These are phyloP conservation scores for Antechinus flavipes DNA, from an alignment of 2,113 vertebrate species.

Conservation along the genomic window DNA sequence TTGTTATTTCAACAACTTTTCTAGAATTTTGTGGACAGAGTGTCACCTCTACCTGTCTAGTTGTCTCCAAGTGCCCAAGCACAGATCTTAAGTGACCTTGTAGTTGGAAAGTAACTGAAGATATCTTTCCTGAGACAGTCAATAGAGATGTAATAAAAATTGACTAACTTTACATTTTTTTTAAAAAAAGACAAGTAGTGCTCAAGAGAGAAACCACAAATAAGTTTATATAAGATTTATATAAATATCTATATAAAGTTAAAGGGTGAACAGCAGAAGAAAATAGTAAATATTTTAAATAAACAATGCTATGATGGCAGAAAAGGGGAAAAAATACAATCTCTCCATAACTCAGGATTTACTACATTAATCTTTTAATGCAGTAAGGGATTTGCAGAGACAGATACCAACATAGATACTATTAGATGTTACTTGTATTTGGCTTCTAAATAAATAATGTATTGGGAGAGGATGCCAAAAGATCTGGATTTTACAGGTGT, in stretches of 20 bases:
- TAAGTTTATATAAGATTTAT: neutral
- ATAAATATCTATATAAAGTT: no score
- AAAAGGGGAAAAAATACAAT: constrained; percentile 74
- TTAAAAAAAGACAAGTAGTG: constrained; percentile 35
- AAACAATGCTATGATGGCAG: constrained; percentile 65
- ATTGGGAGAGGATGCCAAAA: constrained; percentile 38
- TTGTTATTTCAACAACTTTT: constrained; percentile 16
- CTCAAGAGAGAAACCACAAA: constrained; percentile 25
- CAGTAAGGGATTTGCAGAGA: constrained; percentile 79
- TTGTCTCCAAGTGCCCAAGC: constrained; percentile 27
- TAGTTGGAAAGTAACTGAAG: constrained; percentile 46
- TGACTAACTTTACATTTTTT: constrained; percentile 49
- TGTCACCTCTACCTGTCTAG: constrained; percentile 15
- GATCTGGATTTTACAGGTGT: constrained; percentile 16
- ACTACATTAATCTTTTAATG: constrained; percentile 81
- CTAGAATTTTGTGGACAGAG: constrained; percentile 28
- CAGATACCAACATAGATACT: constrained; percentile 77
- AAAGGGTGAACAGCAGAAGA: constrained; percentile 28
- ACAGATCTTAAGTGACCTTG: constrained; percentile 42
- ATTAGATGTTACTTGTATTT: constrained; percentile 44
- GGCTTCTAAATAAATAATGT: constrained; percentile 52
- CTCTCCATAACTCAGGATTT: constrained; percentile 72
- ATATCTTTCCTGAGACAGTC: constrained; percentile 51
- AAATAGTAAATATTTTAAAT: constrained; percentile 58
- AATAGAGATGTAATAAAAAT: constrained; percentile 4